phyloP scores from a whole-genome alignment of 1,140 invertebrate genomes.

The Yoshiicerus persimilis region DNA sequence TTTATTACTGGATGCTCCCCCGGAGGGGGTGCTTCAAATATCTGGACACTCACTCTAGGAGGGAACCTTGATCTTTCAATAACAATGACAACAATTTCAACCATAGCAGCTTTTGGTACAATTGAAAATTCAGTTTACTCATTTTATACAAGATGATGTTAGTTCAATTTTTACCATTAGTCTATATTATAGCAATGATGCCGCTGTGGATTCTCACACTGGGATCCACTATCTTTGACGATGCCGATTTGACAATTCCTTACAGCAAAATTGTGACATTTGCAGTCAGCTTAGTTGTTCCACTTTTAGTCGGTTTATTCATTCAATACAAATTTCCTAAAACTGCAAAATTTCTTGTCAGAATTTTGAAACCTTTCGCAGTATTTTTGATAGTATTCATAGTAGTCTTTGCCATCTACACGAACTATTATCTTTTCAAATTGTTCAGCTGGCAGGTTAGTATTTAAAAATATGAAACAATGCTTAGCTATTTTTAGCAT shows the following conservation, averaged over 20 bases:
- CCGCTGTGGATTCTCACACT: conserved; percentile 93
- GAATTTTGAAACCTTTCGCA: conserved; percentile 84
- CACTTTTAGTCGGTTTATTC: conserved; percentile 75
- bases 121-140: too few species aligned
- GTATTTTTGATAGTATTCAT: conserved; percentile 82
- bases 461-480: conserved; percentile 60
- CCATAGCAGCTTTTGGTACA: conserved; percentile 77
- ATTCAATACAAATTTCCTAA: conserved; percentile 70
- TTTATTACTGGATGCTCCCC: conserved; percentile 90
- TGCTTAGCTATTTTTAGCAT: conserved; percentile 61
- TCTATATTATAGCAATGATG: conserved; percentile 76
- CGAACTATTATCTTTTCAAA: conserved; percentile 88
- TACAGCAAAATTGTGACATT: conserved; percentile 75
- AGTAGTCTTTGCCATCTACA: conserved; percentile 85
- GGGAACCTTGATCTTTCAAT: conserved; percentile 88
- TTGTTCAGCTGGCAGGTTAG: conserved; percentile 81
- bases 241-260: conserved; percentile 72
- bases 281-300: conserved; percentile 77
- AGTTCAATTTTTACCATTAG: neutral
- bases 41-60: conserved; percentile 84
- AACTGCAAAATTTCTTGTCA: conserved; percentile 68
- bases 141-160: too few species aligned
- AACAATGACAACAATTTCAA: conserved; percentile 89
- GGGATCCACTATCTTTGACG: conserved; percentile 75
- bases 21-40: conserved; percentile 92